Conservation (phyloP, 2,797 vertebrate species). For the Clarias fuscus region DNA sequence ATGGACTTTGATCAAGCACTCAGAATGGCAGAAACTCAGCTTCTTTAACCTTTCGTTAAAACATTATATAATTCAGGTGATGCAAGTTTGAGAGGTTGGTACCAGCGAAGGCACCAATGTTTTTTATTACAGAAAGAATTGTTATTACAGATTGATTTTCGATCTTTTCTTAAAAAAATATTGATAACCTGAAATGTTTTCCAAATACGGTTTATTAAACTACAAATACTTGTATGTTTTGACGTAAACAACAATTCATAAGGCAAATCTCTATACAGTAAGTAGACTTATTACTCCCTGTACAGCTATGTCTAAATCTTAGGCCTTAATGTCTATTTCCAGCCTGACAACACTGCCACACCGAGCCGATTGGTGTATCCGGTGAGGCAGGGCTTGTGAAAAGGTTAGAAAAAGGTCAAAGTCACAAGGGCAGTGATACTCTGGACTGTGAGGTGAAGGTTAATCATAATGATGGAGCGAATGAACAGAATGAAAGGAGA, state of each 20-base stretch:
- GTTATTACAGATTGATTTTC: neutral
- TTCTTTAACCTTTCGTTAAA: slow-evolving; percentile 12
- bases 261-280: neutral
- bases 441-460: slow-evolving; percentile 40
- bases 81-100: neutral
- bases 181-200: neutral
- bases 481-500: slow-evolving; percentile 19
- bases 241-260: neutral
- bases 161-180: neutral
- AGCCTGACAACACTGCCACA: slow-evolving; percentile 42
- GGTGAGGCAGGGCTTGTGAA: slow-evolving; percentile 32
- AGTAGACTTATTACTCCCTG: neutral
- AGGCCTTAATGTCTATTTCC: slow-evolving; percentile 43
- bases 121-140: neutral
- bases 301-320: slow-evolving; percentile 12
- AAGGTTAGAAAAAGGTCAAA: slow-evolving; percentile 25
- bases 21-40: neutral
- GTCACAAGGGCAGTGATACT: slow-evolving; percentile 26
- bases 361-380: slow-evolving; percentile 41
- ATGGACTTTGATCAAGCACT: slow-evolving; percentile 24
- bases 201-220: neutral
- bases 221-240: neutral
- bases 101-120: neutral
- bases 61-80: neutral
- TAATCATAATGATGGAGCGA: slow-evolving; percentile 36